Base-by-base conservation (phyloP, 2,888 invertebrate genomes). In the Tiliacea citrago region DNA sequence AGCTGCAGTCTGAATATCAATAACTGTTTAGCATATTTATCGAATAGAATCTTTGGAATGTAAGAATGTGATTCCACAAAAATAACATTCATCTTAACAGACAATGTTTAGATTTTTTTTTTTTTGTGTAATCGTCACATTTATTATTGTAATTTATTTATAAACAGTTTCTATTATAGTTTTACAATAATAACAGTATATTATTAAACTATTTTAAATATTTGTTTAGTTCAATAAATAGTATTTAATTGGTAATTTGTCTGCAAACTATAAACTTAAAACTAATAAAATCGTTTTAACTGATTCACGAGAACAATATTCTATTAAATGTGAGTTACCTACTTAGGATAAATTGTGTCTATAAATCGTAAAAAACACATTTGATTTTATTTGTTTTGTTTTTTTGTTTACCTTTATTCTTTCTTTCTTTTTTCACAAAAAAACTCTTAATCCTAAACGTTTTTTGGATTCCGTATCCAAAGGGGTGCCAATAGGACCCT, bases 101-200 rank as follows among this genome's bases (percentile, higher is more conserved):
- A 77, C 83, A 82, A 84, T 88, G 90, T 90, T 91, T 87, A 79
- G 74, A 85, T 86, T 85, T n/a, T n/a, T n/a, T n/a, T n/a, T n/a
- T n/a, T n/a, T n/a, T n/a, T n/a, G n/a, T n/a, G n/a, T n/a, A n/a
- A 85, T 87, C 82, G 80, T 83, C 88, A 81, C 89, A 89, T 91
- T 86, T 86, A 83, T 85, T 89, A 86, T 82, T 68, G 69, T 82
- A 84, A 88, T 88, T 85, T 86, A 85, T 81, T 77, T 83, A 75
- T 77, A 82, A 83, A 86, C 66, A 72, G 75, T 45, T 68, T 42
- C 61, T 76, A 80, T 85, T 77, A 79, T 80, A 75, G 65, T 81
- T 73, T 81, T 62, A 68, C 21, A 81, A 87, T 77, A 88, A 81
- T 81, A 86, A 82, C 81, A 75, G 51, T 78, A 79, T 68, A 69